phyloP scores from a whole-genome alignment of 2,888 invertebrate genomes.

The Drosophila anceps region DNA sequence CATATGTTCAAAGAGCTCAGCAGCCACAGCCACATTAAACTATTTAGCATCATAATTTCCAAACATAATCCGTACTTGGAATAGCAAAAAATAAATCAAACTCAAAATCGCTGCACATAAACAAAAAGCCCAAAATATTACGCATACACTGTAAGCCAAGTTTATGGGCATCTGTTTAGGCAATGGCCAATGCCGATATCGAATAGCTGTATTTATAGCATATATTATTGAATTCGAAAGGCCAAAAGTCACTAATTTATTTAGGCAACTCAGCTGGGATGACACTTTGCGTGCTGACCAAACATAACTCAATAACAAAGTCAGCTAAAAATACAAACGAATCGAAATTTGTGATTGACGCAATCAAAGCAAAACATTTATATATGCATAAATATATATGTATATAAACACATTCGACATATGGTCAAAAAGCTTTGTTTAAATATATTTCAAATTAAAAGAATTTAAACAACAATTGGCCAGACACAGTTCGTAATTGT shows the following conservation, averaged over 20 bases:
- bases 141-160: neutral
- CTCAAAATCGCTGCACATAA: neutral
- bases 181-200: neutral
- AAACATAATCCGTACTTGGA: neutral
- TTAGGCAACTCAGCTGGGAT: conserved; percentile 28
- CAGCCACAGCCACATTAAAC: neutral
- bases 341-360: conserved; percentile 30
- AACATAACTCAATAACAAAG: conserved; percentile 30
- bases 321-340: conserved; percentile 35
- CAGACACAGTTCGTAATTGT: conserved; percentile 29
- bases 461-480: conserved; percentile 22
- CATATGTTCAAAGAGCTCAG: neutral
- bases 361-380: conserved; percentile 13
- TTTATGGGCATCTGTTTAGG: conserved; percentile 4
- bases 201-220: conserved; percentile 10
- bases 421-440: neutral
- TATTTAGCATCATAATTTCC: neutral
- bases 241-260: conserved; percentile 33
- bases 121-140: neutral
- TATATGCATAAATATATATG: neutral
- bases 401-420: neutral
- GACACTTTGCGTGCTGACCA: conserved; percentile 23
- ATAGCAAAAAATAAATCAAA: conserved; percentile 1
- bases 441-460: conserved; percentile 1
- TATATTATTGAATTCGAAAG: conserved; percentile 10